A percentile compares a stretch with the other conserved stretches of the same genome.
phyloP scores from a whole-genome alignment of 2,113 vertebrate genomes.

The Phaethornis superciliosus region DNA sequence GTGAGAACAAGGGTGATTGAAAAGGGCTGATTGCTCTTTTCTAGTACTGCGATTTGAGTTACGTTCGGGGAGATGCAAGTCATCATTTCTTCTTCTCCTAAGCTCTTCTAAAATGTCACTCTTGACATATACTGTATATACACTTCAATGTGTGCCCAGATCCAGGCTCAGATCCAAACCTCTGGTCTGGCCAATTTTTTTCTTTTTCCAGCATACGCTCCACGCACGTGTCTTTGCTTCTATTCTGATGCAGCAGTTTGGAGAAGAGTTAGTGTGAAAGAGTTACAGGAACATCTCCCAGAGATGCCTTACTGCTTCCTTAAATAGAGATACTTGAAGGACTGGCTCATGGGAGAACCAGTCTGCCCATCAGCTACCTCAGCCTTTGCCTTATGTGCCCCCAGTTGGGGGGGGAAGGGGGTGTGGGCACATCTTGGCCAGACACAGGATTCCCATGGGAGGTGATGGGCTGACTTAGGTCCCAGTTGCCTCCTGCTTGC shows the following conservation, averaged over 20 bases:
- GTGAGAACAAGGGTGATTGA: constrained; percentile 67
- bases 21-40: constrained; percentile 70
- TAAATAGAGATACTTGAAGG: neutral
- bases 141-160: constrained; percentile 54
- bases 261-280: neutral
- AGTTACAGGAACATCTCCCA: neutral
- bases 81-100: constrained; percentile 59
- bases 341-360: neutral
- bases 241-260: neutral
- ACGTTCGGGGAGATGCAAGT: constrained; percentile 48
- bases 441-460: neutral
- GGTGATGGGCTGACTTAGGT: neutral
- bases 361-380: neutral
- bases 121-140: constrained; percentile 63
- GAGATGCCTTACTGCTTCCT: neutral
- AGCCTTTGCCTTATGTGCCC: neutral
- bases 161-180: constrained; percentile 59
- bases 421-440: neutral
- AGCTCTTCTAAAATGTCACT: constrained; percentile 59
- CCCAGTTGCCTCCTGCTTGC: neutral
- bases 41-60: constrained; percentile 18
- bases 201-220: neutral
- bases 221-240: neutral
- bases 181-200: constrained; percentile 58
- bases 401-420: too few species aligned